Evolutionary conservation across 92 coral and sea anemone species (phyloP).

Genomic region (Siderastrea radians): DNA sequence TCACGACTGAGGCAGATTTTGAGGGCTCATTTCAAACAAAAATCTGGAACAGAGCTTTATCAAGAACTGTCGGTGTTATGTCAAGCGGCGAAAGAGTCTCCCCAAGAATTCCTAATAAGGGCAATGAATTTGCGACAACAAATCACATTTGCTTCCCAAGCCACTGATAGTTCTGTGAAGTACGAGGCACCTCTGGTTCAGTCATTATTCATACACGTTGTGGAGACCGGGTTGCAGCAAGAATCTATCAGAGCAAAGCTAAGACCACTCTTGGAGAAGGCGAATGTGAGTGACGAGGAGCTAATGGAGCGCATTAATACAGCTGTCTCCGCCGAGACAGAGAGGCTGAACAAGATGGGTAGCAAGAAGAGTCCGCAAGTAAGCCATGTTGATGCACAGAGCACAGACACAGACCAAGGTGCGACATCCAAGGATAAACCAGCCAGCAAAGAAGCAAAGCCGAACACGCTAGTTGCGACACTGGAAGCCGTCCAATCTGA

Average conservation of each 20-base stretch:
- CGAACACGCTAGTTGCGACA: no score
- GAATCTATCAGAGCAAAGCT: conserved; percentile 64
- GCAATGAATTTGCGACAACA: conserved; percentile 60
- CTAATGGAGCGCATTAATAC: background rate
- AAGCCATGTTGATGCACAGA: background rate
- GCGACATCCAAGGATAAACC: no score
- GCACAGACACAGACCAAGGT: no score
- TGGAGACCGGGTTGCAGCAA: conserved; percentile 51
- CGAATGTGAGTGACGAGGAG: conserved; percentile 55
- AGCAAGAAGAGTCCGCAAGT: background rate
- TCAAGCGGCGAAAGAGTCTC: conserved; percentile 25
- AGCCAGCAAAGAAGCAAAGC: no score
- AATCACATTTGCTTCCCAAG: conserved; percentile 54
- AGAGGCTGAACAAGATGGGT: background rate
- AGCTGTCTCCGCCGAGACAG: background rate
- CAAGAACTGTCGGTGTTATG: no score
- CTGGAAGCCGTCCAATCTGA: no score
- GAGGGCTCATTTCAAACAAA: conserved; percentile 67
- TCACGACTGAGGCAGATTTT: conserved; percentile 17
- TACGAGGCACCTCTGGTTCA: conserved; percentile 59
- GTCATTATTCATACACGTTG: conserved; percentile 52
- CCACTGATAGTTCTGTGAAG: conserved; percentile 40
- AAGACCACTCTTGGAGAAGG: conserved; percentile 49
- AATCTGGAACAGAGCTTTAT: conserved; percentile 65
- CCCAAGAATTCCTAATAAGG: conserved; percentile 63